phyloP scores from a whole-genome alignment of 2,888 invertebrate species.

The Sphaeridia pumilis region DNA sequence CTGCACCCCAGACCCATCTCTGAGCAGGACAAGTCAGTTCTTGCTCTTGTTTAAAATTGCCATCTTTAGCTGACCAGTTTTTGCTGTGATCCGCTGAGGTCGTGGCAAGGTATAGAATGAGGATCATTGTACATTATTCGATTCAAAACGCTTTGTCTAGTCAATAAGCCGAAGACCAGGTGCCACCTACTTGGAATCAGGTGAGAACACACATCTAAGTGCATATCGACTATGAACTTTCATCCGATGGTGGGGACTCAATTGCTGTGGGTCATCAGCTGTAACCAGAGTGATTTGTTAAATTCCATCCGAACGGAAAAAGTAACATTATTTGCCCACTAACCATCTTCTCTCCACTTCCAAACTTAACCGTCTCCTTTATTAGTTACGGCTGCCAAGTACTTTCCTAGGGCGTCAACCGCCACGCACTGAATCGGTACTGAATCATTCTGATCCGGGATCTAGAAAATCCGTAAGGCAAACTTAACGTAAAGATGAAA shows the following conservation, averaged over 20 bases:
- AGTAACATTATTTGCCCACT: too few species aligned
- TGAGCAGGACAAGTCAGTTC: slow-evolving; percentile 66
- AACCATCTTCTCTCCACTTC: slow-evolving; percentile 40
- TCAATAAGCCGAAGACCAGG: neutral
- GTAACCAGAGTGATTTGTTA: too few species aligned
- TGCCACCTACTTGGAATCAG: slow-evolving; percentile 64
- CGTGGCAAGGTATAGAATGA: slow-evolving; percentile 81
- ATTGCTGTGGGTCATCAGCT: slow-evolving; percentile 54
- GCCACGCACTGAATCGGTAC: slow-evolving; percentile 67
- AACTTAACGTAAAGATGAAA: too few species aligned
- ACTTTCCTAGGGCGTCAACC: slow-evolving; percentile 71
- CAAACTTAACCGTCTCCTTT: slow-evolving; percentile 88
- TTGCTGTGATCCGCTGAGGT: slow-evolving; percentile 91
- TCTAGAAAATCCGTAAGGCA: slow-evolving; percentile 47
- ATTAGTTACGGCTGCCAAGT: slow-evolving; percentile 91
- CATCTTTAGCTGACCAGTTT: slow-evolving; percentile 54
- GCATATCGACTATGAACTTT: slow-evolving; percentile 77
- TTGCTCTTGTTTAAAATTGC: slow-evolving; percentile 56
- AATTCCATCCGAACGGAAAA: too few species aligned
- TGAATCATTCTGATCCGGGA: slow-evolving; percentile 83
- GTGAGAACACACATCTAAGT: slow-evolving; percentile 85
- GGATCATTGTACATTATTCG: neutral
- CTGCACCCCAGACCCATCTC: slow-evolving; percentile 98
- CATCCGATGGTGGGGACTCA: slow-evolving; percentile 63
- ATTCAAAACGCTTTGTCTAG: neutral